Evolutionary conservation across 1,140 invertebrate genomes (phyloP).

Genomic region (Caligus rogercresseyi): DNA sequence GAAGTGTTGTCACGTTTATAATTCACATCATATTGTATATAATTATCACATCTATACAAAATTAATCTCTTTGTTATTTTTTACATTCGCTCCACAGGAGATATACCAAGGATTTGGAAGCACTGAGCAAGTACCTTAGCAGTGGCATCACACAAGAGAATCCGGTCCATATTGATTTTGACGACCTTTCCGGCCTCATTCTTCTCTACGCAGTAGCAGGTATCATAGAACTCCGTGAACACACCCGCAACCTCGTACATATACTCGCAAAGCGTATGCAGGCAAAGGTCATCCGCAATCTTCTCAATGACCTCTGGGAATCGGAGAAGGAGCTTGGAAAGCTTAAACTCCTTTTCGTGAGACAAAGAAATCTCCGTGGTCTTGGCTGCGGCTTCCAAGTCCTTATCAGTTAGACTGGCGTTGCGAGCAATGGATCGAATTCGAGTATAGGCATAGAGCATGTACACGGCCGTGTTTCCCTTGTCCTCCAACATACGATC

Average conservation of each 20-base stretch:
- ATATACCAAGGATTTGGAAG: constrained; percentile 78
- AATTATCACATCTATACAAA: too few relatives aligned
- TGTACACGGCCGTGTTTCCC: constrained; percentile 95
- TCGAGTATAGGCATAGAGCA: constrained; percentile 84
- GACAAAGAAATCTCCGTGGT: constrained; percentile 41
- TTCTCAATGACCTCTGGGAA: constrained; percentile 74
- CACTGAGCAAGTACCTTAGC: constrained; percentile 66
- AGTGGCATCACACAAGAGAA: constrained; percentile 81
- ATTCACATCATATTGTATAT: too few relatives aligned
- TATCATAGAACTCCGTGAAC: constrained; percentile 95
- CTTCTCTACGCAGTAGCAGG: constrained; percentile 93
- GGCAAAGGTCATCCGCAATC: constrained; percentile 59
- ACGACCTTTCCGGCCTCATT: constrained; percentile 50
- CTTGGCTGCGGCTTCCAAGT: constrained; percentile 36
- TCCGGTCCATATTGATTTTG: constrained; percentile 54
- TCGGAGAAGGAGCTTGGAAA: constrained; percentile 51
- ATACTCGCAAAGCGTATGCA: constrained; percentile 86
- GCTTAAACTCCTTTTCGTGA: constrained; percentile 85
- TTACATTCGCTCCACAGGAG: constrained; percentile 79
- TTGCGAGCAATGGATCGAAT: constrained; percentile 77
- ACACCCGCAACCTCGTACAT: constrained; percentile 79
- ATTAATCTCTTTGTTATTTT: constrained; percentile 1
- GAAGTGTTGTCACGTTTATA: too few relatives aligned
- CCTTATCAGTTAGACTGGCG: constrained; percentile 41
- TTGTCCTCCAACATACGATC: constrained; percentile 98